Evolutionary conservation across 2,113 vertebrate genomes (phyloP).

Genomic region (Nettapus auritus): DNA sequence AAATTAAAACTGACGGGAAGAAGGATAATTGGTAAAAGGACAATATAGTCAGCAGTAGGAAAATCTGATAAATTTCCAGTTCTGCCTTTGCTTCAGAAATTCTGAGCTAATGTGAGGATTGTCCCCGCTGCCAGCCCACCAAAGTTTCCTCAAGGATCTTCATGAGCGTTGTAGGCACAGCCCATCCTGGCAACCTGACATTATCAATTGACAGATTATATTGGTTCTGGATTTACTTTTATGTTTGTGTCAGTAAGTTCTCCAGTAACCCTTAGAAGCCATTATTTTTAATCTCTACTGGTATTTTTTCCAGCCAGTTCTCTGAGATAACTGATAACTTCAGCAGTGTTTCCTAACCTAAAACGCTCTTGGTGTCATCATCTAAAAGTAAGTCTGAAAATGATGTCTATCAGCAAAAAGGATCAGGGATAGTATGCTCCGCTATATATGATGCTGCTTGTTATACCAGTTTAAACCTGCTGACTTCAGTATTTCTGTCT

Average conservation of each 20-base stretch:
- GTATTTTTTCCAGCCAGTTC: neutral
- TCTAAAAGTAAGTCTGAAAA: neutral
- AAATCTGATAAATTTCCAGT: neutral
- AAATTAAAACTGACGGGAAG: neutral
- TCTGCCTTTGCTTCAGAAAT: neutral
- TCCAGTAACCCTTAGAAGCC: accelerated
- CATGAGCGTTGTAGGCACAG: neutral
- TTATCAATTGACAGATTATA: neutral
- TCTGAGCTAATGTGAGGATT: neutral
- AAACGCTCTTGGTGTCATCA: neutral
- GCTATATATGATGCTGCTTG: neutral
- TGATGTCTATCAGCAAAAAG: neutral
- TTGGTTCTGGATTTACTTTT: neutral
- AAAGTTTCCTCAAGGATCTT: neutral
- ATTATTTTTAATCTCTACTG: accelerated
- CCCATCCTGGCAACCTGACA: neutral
- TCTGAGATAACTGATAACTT: neutral
- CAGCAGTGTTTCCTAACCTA: neutral
- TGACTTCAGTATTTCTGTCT: neutral
- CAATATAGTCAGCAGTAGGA: neutral
- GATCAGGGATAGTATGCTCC: accelerated
- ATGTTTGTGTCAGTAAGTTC: neutral
- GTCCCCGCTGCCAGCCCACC: neutral
- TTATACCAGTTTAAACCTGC: neutral
- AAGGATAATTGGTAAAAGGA: neutral